These are phyloP conservation scores for Hypena proboscidalis DNA, from an alignment of 2,888 invertebrate genomes.

Conservation along the genomic window DNA sequence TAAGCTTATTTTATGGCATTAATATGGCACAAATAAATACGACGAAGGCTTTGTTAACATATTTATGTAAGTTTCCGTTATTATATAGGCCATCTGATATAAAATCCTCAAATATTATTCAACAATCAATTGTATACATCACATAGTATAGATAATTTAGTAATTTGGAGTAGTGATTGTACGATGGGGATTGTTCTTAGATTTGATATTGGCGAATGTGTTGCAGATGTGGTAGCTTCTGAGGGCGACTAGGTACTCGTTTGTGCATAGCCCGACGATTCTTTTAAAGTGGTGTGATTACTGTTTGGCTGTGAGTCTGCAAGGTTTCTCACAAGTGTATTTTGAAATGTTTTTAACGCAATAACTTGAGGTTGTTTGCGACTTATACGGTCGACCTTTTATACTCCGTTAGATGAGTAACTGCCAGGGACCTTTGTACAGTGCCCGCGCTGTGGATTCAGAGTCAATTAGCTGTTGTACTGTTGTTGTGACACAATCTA, in stretches of 20 bases:
- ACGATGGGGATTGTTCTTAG: conserved; percentile 29
- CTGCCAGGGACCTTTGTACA: conserved; percentile 11
- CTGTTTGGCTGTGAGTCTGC: conserved; percentile 32
- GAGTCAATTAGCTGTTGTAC: conserved; percentile 31
- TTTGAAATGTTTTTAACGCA: conserved; percentile 22
- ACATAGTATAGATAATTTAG: background rate
- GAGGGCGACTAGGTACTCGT: conserved; percentile 1
- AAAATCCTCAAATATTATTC: no score
- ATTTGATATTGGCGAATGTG: conserved; percentile 31
- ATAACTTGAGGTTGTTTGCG: conserved; percentile 33
- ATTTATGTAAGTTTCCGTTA: no score
- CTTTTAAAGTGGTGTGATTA: conserved; percentile 24
- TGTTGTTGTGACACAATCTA: conserved; percentile 9
- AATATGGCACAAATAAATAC: no score
- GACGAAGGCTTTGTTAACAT: no score
- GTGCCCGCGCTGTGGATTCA: conserved; percentile 1
- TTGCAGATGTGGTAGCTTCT: background rate
- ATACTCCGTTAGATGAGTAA: conserved; percentile 11
- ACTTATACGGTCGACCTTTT: conserved; percentile 42
- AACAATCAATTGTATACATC: no score
- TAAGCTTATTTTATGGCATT: no score
- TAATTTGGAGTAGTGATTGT: background rate
- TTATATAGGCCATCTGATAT: no score
- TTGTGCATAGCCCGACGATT: conserved; percentile 2
- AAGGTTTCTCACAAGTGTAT: conserved; percentile 23